A percentile compares a stretch with the other conserved stretches of the same genome.
These are phyloP conservation scores for Oryctes rhinoceros DNA, from an alignment of 1,140 invertebrate species.

Conservation along the genomic window DNA sequence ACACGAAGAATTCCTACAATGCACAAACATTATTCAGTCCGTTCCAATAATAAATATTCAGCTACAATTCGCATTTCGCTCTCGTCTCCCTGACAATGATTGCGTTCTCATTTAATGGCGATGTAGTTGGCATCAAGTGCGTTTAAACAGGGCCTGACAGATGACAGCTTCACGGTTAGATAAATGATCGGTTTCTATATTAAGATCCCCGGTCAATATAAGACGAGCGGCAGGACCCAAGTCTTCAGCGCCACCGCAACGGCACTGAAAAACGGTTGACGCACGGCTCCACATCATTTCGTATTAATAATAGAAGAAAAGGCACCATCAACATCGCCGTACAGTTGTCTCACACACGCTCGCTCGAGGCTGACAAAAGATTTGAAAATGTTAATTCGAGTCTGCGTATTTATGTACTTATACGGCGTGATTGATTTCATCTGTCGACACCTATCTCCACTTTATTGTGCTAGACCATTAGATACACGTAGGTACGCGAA, in stretches of 20 bases:
- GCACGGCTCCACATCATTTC: constrained; percentile 48
- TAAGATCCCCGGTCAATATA: constrained; percentile 46
- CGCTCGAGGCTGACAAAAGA: constrained; percentile 27
- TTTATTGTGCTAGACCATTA: no score
- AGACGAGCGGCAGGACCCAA: neutral
- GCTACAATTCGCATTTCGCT: constrained; percentile 34
- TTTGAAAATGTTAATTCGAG: constrained; percentile 29
- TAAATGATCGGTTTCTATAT: constrained; percentile 54
- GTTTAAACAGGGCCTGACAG: constrained; percentile 49
- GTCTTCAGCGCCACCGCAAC: constrained; percentile 31
- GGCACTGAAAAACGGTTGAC: constrained; percentile 46
- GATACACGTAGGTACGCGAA: no score
- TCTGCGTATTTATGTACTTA: neutral
- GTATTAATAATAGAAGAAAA: constrained; percentile 46
- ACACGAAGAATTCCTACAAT: no score
- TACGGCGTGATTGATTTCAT: constrained; percentile 8
- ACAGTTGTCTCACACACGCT: neutral
- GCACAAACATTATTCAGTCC: neutral
- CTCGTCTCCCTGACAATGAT: constrained; percentile 34
- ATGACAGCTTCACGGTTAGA: constrained; percentile 51
- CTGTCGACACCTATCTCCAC: neutral
- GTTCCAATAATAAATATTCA: constrained; percentile 31
- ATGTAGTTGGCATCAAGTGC: constrained; percentile 47
- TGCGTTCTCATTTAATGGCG: constrained; percentile 45
- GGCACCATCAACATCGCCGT: neutral